Base-by-base conservation (phyloP, 1,140 invertebrate genomes). In the Agraylea sexmaculata region DNA sequence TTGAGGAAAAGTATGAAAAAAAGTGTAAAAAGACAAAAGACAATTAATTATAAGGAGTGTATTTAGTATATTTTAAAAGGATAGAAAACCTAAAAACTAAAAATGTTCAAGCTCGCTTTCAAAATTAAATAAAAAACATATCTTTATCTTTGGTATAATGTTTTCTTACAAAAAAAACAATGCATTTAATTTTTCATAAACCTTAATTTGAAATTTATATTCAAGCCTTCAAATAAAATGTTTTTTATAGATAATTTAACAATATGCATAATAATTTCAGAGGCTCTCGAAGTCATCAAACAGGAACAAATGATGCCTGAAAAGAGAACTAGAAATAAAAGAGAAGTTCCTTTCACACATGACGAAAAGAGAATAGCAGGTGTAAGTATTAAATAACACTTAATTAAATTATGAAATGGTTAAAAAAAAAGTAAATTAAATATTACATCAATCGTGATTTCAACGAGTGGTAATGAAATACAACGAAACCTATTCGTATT, bases 281-380 rank as follows among this genome's bases (percentile, higher is more conserved):
- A 73, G 54, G 71, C 71, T 3, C 51, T 68, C 19, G 64, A 68
- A 39, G 64, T 68, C 32, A 68, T 68, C 22, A 66, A 68, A 22
- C 61, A 69, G 39, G 62, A 67, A 37, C 63, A 66, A 51, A 66
- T 60, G 35, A 69, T 63, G 60, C 62, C 59, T 10, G 55, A 59
- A 6, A 50, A 67, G 42, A 47, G 57, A 13, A 51, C 55, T 12
- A 57, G 73, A 18, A 63, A 62, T 45, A 74, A 74, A 53, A 51
- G 73, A 37, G 69, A 73, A 30, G 60, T 67, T 10, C 65, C 65
- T 2, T 75, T 77, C 49, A 66, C 67, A 6, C 66, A 70, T 23
- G 74, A 77, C 41, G 73, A 77, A 52, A 71, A 67, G 46, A 58
- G 71, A 46, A 74, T 77, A 36, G 74, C 74, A 16, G 74, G 74